Base-by-base conservation (phyloP, 2,888 invertebrate species). In the Drosophila gaucha region DNA sequence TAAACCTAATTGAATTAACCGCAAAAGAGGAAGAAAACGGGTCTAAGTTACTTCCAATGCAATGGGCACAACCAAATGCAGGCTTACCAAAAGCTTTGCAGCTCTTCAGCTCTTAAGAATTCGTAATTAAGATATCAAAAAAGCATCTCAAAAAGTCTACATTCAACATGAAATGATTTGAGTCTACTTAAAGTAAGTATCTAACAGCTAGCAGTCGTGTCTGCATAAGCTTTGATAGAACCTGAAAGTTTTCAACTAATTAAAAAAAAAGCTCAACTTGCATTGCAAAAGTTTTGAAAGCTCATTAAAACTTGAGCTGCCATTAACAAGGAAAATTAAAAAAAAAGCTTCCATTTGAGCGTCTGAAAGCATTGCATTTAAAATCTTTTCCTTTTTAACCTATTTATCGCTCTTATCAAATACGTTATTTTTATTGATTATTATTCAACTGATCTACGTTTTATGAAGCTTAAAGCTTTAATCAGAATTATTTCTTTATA, bases 1-100 rank as follows among this genome's bases (percentile, higher is more conserved):
- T 67, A 30, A 10, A 20, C 51, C 55, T 74, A 68, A 74, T 74
- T 67, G 57, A 74, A 74, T 67, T 52, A 67, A 36, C 55, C 55
- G n/a, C n/a, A n/a, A n/a, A n/a, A n/a, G 33, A 49, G 10, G 35
- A 35, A 35, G 28, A 39, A 51, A 59, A 51, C 46, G 31, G 14
- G 31, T 28, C 16, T 18, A 16, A 41, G 26, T 41, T 41, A 41
- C 24, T 41, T 9, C 6, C 26, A 16, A 16, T 6, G 14, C 35
- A 16, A 31, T 20, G 22, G 28, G 35, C 44, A 5, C 16, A 16
- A 9, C 35, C 24, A n/a, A 41, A 24, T 14, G 52, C 26, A n/a
- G 31, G 16, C 20, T 28, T 28, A 6, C 5, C 12, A 1, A 14
- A n/a, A 22, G 16, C 20, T 28, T 28, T 3, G 8, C 12, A 1